phyloP scores from a whole-genome alignment of 2,113 vertebrate species.

The Pollachius pollachius region DNA sequence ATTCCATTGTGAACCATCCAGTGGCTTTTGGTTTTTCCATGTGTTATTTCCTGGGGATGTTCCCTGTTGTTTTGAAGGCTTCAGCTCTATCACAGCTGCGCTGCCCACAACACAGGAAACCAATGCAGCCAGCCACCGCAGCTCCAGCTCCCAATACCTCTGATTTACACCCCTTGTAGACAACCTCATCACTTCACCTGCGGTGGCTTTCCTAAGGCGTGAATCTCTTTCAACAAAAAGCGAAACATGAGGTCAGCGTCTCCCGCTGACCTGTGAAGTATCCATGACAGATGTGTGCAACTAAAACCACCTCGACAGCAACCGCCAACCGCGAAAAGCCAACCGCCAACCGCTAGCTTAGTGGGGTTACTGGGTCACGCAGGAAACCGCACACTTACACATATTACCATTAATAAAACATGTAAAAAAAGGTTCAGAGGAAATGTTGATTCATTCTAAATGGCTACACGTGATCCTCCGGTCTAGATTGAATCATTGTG shows the following conservation, averaged over 20 bases:
- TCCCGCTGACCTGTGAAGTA: not conserved
- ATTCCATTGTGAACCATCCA: not conserved
- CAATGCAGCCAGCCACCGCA: not conserved
- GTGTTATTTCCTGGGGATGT: constrained; percentile 5
- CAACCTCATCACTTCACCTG: not conserved
- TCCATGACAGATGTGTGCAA: constrained; percentile 18
- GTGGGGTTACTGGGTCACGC: constrained; percentile 18
- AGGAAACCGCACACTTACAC: too few relatives aligned
- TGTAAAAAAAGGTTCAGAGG: not conserved
- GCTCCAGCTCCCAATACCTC: not conserved
- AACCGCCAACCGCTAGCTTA: not conserved
- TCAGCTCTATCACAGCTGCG: not conserved
- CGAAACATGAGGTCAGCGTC: constrained; percentile 7
- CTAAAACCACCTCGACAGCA: constrained; percentile 2
- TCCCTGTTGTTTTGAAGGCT: not conserved
- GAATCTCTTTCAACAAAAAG: constrained; percentile 12
- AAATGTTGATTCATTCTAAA: too few relatives aligned
- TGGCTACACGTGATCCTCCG: too few relatives aligned
- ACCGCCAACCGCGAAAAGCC: not conserved
- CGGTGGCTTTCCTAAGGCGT: not conserved
- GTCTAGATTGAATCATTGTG: too few relatives aligned
- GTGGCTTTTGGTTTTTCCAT: not conserved
- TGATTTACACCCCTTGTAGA: not conserved
- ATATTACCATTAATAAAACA: not conserved
- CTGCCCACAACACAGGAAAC: not conserved